Base-by-base conservation (phyloP, 1,140 invertebrate species). In the Pogonomyrmex californicus region DNA sequence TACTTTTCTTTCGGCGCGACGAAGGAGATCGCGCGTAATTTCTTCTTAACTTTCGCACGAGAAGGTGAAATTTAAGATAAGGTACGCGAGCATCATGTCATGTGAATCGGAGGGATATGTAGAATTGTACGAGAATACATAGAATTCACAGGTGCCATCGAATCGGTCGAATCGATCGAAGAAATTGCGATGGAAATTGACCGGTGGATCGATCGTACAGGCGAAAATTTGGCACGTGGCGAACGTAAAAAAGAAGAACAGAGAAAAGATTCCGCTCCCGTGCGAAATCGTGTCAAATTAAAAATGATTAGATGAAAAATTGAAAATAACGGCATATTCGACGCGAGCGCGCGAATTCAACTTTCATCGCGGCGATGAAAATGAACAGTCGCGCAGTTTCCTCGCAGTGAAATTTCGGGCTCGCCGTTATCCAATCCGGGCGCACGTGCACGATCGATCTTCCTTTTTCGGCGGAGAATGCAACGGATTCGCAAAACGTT, bases 371-470 rank as follows among this genome's bases (percentile, higher is more conserved):
- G 38, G 41, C 30, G 79, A n/a, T 5, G 75, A 41, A 33, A 23
- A 41, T 17, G 17, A 49, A 60, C 23, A n/a, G 38, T 17, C 23
- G 66, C 38, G 78, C 60, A 7, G 17, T 73, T 23, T 82, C 44
- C 4, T 14, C 17, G 76, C 54, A n/a, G 44, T 9, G 10, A 63
- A 63, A 63, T 38, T 23, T 38, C 3, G 12, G 44, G 36, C 30
- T 62, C 23, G 58, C 36, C 9, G 7, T 44, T 47, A 33, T 33
- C 66, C 79, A 73, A 82, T 73, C 66, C 66, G 41, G 78, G 4
- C 51, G 65, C 63, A 51, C 78, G 65, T 60, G 58, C 70, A 85
- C 77, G 76, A 91, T 91, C 90, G 87, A 91, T 87, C 85, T 79
- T 82, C 38, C 66, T 38, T 54, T 23, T 85, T 87, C 81, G 38